A percentile compares a stretch with the other conserved stretches of the same genome.
phyloP scores from a whole-genome alignment of 1,140 invertebrate species.

The Paraescarpia echinospica region DNA sequence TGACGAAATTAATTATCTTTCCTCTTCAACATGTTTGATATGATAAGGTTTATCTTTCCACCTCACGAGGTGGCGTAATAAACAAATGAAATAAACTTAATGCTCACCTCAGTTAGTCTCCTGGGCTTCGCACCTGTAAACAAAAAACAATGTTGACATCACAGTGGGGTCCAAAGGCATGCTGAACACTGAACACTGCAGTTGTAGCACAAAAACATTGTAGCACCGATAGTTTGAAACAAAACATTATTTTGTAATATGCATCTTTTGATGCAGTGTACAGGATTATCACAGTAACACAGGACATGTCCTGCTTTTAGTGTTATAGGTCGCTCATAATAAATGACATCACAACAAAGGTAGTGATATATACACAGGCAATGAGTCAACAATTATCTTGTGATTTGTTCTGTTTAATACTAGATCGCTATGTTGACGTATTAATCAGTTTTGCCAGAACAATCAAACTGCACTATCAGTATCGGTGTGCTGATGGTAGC shows the following conservation, averaged over 20 bases:
- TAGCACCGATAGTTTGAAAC: no score
- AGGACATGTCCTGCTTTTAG: background rate
- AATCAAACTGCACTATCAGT: background rate
- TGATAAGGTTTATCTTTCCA: background rate
- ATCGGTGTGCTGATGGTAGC: background rate
- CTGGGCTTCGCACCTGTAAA: background rate
- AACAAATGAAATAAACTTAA: background rate
- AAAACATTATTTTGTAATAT: background rate
- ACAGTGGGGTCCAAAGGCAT: background rate
- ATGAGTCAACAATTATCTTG: background rate
- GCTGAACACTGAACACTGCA: background rate
- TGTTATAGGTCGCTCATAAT: background rate
- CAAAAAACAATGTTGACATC: background rate
- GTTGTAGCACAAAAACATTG: background rate
- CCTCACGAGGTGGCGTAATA: background rate
- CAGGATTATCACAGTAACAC: background rate
- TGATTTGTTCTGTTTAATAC: background rate
- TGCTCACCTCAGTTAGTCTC: background rate
- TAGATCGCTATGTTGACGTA: background rate
- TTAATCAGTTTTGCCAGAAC: background rate
- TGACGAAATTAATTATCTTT: background rate
- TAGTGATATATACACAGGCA: background rate
- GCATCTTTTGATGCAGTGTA: background rate
- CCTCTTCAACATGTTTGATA: background rate
- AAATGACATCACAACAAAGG: background rate